Base-by-base conservation (phyloP, 64 coral and sea anemone species). In the Montipora cactus region DNA sequence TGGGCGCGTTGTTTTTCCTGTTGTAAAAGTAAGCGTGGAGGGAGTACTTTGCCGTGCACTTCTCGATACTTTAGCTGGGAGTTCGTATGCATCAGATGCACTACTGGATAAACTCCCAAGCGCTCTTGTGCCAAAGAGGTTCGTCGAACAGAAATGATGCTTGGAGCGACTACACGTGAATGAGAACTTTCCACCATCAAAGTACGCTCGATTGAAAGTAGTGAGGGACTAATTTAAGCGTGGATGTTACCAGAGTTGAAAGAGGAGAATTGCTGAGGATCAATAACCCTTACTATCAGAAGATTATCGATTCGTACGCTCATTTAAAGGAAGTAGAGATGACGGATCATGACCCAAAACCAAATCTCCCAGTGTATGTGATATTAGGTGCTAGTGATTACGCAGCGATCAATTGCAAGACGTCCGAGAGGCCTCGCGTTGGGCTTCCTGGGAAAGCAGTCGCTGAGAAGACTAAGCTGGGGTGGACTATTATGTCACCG, bases 121-220 rank as follows among this genome's bases (percentile, higher is more conserved):
- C 4, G 13, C 7, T 9, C 59, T 44, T 12, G 47, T n/a, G 8
- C 61, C 3, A 90, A 77, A 64, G 75, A 90, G 66, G 57, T 79
- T 52, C 74, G 75, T 47, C 74, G 14, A 89, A 51, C 78, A 7
- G 88, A 89, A 59, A 89, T 79, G 88, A 89, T 89, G 88, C 52
- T 89, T 8, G 88, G 57, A 67, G 48, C 51, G 49, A 61, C 79
- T 5, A 89, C 88, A 44, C 76, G 79, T 47, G 47, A 90, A 90
- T 28, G 0, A 28, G 28, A 28, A 28, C 28, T 28, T 1, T 28
- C 28, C 28, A 28, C 28, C 28, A 28, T 28, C 28, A 28, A 28
- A 28, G 28, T 28, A 28, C 28, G 28, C 28, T 28, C 28, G 28
- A 28, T 28, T 12, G 77, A 8, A 37, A 67, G 53, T 15, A 61